Conservation (phyloP, 2,113 vertebrate genomes). For the Recurvirostra avosetta region DNA sequence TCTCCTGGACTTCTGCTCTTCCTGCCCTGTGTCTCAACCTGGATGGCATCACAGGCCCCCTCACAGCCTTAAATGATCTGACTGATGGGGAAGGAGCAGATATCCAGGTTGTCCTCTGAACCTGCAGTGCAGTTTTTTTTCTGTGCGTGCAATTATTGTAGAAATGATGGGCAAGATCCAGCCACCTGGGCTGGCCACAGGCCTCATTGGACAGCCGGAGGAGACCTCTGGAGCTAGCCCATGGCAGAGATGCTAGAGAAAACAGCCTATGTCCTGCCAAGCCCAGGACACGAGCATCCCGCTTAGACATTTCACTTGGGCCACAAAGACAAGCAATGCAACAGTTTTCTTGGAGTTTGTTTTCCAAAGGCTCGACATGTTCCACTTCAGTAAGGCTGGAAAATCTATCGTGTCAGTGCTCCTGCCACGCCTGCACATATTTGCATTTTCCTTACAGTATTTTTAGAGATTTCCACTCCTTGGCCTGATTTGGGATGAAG, state of each 20-base stretch:
- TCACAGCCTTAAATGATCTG: neutral
- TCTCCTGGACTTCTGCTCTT: neutral
- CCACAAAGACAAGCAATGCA: neutral
- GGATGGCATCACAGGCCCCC: neutral
- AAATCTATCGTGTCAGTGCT: neutral
- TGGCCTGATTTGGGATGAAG: neutral
- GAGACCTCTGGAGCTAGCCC: neutral
- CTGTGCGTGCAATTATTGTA: neutral
- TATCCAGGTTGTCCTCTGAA: neutral
- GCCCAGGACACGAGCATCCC: neutral
- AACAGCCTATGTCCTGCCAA: neutral
- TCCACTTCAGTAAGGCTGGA: neutral
- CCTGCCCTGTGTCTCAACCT: neutral
- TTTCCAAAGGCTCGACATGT: neutral
- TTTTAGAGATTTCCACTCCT: slow-evolving; percentile 51
- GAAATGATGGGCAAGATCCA: neutral
- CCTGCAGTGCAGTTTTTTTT: fast-evolving
- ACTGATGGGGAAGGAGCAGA: neutral
- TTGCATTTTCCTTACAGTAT: slow-evolving; percentile 27
- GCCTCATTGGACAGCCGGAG: neutral
- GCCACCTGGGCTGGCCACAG: fast-evolving
- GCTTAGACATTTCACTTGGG: neutral
- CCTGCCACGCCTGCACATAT: neutral
- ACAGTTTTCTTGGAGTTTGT: neutral
- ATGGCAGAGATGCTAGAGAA: neutral